Evolutionary conservation across 2,888 invertebrate species (phyloP).

Genomic region (Liopterus haemorrhoidalis): DNA sequence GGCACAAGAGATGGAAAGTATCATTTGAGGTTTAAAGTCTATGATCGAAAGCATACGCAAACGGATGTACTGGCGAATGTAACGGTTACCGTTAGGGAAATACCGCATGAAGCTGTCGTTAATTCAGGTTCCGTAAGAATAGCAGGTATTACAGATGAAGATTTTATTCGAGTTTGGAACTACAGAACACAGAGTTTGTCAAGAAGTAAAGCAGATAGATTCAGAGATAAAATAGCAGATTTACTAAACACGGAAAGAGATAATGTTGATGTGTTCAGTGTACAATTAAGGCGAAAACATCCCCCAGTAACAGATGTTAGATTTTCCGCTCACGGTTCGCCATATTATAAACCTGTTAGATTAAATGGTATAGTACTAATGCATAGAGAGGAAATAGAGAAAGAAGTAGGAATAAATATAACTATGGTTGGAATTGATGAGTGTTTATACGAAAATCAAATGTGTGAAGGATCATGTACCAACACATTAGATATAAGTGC

Average conservation of each 20-base stretch:
- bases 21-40: slow-evolving; percentile 77
- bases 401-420: slow-evolving; percentile 89
- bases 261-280: slow-evolving; percentile 94
- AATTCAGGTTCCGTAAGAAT: slow-evolving; percentile 93
- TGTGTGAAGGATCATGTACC: slow-evolving; percentile 94
- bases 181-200: slow-evolving; percentile 79
- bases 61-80: slow-evolving; percentile 96
- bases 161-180: slow-evolving; percentile 92
- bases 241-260: slow-evolving; percentile 78
- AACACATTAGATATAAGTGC: slow-evolving; percentile 85
- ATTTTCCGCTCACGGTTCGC: slow-evolving; percentile 92
- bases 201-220: slow-evolving; percentile 82
- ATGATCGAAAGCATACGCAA: slow-evolving; percentile 91
- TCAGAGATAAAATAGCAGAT: slow-evolving; percentile 81
- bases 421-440: slow-evolving; percentile 98
- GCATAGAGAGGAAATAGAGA: slow-evolving; percentile 90
- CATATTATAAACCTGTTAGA: slow-evolving; percentile 90
- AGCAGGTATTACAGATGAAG: slow-evolving; percentile 90
- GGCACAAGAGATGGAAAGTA: slow-evolving; percentile 85
- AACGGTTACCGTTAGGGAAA: slow-evolving; percentile 87
- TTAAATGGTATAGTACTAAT: slow-evolving; percentile 90
- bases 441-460: slow-evolving; percentile 88
- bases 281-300: slow-evolving; percentile 79
- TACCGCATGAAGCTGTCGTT: slow-evolving; percentile 90
- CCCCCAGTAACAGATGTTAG: slow-evolving; percentile 87